These are phyloP conservation scores for Mus spretus DNA, from an alignment of 2,797 vertebrate species.

Conservation along the genomic window DNA sequence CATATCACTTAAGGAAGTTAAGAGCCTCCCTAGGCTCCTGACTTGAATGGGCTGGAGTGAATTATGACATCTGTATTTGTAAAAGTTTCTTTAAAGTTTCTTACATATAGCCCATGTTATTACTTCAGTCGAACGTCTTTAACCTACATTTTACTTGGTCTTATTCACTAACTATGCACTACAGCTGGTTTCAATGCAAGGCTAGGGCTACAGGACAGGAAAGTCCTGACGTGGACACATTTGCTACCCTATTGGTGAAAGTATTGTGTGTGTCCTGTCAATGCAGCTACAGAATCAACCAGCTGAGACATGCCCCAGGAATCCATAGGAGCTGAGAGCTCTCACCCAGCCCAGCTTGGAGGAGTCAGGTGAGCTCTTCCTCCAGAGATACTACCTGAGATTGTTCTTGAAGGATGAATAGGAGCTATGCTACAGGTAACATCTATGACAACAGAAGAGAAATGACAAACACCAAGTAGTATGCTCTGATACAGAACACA, in stretches of 20 bases:
- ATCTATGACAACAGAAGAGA: background rate
- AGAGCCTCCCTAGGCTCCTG: background rate
- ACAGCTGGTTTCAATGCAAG: background rate
- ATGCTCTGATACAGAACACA: background rate
- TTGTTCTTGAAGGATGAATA: conserved; percentile 10
- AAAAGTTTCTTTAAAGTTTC: conserved; percentile 17
- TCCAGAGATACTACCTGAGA: background rate
- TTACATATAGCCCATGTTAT: background rate
- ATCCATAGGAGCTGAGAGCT: background rate
- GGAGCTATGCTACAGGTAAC: background rate
- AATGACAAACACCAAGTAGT: background rate
- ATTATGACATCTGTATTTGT: background rate
- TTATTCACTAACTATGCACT: background rate
- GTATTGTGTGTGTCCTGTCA: background rate
- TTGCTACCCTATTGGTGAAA: background rate
- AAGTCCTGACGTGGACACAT: background rate
- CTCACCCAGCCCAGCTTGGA: background rate
- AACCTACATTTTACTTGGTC: background rate
- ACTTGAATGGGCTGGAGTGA: background rate
- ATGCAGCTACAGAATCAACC: background rate
- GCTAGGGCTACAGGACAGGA: background rate
- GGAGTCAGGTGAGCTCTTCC: background rate
- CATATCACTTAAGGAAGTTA: background rate
- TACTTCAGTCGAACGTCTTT: background rate
- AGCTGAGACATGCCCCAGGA: background rate